These are phyloP conservation scores for Dorcus hopei DNA, from an alignment of 2,888 invertebrate genomes.

Conservation along the genomic window DNA sequence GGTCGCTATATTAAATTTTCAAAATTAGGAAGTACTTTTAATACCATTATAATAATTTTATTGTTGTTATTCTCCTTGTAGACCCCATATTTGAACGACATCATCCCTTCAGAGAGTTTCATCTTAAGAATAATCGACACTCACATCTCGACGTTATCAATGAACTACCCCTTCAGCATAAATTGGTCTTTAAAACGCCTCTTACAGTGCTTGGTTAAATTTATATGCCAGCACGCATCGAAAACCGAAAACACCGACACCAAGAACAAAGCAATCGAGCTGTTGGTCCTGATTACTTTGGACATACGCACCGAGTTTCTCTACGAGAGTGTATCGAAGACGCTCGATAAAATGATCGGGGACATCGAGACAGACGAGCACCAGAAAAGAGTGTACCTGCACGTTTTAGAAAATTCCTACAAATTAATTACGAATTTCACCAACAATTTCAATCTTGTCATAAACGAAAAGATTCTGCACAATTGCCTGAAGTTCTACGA, in stretches of 20 bases:
- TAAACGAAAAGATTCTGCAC: constrained; percentile 62
- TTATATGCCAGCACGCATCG: constrained; percentile 61
- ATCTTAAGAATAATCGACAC: constrained; percentile 71
- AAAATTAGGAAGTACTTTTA: too few species aligned
- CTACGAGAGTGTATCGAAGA: constrained; percentile 60
- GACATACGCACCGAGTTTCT: constrained; percentile 75
- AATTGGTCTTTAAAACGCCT: constrained; percentile 65
- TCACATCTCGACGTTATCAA: constrained; percentile 63
- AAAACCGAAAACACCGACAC: constrained; percentile 63
- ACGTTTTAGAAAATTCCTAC: constrained; percentile 66
- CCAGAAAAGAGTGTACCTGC: constrained; percentile 61
- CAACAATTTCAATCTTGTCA: constrained; percentile 37
- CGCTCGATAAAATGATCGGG: constrained; percentile 62
- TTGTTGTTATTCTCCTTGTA: constrained; percentile 39
- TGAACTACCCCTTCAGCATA: constrained; percentile 56
- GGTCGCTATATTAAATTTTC: too few species aligned
- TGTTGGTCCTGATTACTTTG: constrained; percentile 73
- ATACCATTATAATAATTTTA: background rate
- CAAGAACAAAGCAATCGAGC: constrained; percentile 61
- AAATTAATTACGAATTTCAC: constrained; percentile 64
- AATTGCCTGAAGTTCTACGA: constrained; percentile 82
- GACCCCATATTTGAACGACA: constrained; percentile 71
- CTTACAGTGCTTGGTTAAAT: constrained; percentile 61
- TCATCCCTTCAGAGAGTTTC: constrained; percentile 78
- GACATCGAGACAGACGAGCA: constrained; percentile 64